Evolutionary conservation across 2,797 vertebrate genomes (phyloP).

Genomic region (Aphelocoma californica): DNA sequence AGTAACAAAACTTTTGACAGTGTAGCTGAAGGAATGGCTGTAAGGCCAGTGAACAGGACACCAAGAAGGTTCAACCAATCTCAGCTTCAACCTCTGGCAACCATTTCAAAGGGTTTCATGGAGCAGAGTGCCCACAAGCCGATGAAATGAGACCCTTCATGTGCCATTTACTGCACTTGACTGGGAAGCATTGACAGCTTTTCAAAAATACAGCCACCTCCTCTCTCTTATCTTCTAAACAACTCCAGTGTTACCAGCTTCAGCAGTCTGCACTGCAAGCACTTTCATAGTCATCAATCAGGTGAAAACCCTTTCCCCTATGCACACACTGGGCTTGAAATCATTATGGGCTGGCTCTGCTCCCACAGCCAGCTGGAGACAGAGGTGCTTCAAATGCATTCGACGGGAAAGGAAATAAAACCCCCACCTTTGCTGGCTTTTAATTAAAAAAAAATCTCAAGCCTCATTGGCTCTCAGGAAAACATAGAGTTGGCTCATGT

Average conservation of each 20-base stretch:
- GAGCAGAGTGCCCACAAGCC: neutral
- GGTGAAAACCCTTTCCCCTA: conserved; percentile 24
- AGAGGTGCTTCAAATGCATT: conserved; percentile 60
- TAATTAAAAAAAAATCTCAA: conserved; percentile 51
- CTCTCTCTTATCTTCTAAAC: conserved; percentile 1
- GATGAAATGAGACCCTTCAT: conserved; percentile 5
- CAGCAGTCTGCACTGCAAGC: neutral
- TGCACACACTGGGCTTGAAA: conserved; percentile 42
- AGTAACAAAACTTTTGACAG: neutral
- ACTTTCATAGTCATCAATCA: conserved; percentile 30
- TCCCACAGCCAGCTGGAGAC: conserved; percentile 62
- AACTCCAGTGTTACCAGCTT: conserved; percentile 16
- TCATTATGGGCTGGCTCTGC: conserved; percentile 48
- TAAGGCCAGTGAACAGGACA: neutral
- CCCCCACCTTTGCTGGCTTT: conserved; percentile 25
- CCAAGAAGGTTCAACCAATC: neutral
- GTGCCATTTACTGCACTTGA: conserved; percentile 7
- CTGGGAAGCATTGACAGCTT: conserved; percentile 25
- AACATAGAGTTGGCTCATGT: neutral
- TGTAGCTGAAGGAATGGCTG: neutral
- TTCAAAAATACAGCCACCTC: neutral
- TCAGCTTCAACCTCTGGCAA: conserved; percentile 41
- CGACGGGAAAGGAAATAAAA: conserved; percentile 21
- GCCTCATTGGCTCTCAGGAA: conserved; percentile 54
- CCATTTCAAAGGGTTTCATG: conserved; percentile 28